Conservation (phyloP, 2,888 invertebrate genomes). For the Lymantria monacha region DNA sequence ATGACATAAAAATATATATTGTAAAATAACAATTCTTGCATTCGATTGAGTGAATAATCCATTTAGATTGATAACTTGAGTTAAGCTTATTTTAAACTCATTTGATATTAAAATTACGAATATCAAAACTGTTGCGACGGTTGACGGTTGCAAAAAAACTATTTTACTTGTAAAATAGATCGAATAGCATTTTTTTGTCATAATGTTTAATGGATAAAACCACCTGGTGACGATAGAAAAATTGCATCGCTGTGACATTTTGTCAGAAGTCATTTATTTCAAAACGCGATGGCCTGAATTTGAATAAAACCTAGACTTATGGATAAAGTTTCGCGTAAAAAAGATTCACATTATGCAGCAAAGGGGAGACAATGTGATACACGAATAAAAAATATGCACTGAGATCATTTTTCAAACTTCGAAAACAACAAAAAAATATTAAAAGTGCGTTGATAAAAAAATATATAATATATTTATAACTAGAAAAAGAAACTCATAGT, state of each 20-base stretch:
- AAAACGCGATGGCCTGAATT: conserved; percentile 45
- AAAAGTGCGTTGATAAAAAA: background rate
- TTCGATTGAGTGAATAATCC: no score
- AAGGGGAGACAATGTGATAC: conserved; percentile 23
- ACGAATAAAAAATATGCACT: conserved; percentile 33
- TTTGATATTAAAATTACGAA: conserved; percentile 2
- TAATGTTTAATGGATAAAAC: conserved; percentile 73
- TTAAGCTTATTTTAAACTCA: background rate
- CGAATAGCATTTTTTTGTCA: conserved; percentile 41
- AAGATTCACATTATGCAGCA: conserved; percentile 35
- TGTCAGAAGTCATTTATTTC: conserved; percentile 72
- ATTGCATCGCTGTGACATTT: conserved; percentile 69
- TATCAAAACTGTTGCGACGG: conserved; percentile 17
- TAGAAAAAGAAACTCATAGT: background rate
- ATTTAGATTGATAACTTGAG: background rate
- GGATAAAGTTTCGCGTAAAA: conserved; percentile 37
- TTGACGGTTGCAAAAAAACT: conserved; percentile 29
- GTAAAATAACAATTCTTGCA: no score
- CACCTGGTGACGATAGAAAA: conserved; percentile 73
- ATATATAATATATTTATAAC: background rate
- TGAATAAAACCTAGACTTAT: conserved; percentile 66
- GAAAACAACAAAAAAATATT: conserved; percentile 29
- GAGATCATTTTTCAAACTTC: conserved; percentile 41
- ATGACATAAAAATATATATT: no score
- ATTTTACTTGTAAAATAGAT: conserved; percentile 41